phyloP scores from a whole-genome alignment of 1,140 invertebrate genomes.

The Bombus sibiricus region DNA sequence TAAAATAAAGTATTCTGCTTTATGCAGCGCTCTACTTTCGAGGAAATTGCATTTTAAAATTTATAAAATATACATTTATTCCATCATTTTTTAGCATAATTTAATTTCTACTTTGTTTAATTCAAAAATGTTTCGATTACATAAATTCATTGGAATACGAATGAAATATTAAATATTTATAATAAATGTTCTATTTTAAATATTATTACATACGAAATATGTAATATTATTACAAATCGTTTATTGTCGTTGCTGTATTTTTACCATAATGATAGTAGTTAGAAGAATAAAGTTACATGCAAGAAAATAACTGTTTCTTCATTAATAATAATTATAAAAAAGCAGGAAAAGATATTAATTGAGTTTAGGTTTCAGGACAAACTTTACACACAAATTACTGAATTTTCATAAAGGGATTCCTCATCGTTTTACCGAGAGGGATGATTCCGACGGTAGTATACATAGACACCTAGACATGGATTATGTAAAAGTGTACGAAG shows the following conservation, averaged over 20 bases:
- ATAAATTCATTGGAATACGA: neutral
- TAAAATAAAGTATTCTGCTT: neutral
- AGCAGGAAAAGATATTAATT: neutral
- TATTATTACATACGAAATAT: too few species aligned
- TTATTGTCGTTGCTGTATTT: too few species aligned
- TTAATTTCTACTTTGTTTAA: neutral
- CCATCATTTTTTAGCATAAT: neutral
- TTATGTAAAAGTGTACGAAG: slow-evolving; percentile 29
- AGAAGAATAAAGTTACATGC: too few species aligned
- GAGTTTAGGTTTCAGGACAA: neutral
- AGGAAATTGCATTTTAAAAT: neutral
- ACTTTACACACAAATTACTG: neutral
- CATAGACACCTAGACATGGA: neutral
- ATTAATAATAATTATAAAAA: neutral
- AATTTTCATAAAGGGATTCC: slow-evolving; percentile 6
- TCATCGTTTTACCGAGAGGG: neutral
- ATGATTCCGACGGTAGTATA: neutral
- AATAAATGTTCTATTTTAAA: too few species aligned
- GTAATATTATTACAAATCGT: too few species aligned
- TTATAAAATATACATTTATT: neutral
- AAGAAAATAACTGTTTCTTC: too few species aligned
- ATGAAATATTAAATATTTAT: too few species aligned
- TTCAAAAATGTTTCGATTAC: neutral
- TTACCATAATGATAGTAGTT: too few species aligned
- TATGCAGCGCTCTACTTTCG: too few species aligned